These are phyloP conservation scores for Brachionus angularis DNA, from an alignment of 1,140 invertebrate species.

Conservation along the genomic window DNA sequence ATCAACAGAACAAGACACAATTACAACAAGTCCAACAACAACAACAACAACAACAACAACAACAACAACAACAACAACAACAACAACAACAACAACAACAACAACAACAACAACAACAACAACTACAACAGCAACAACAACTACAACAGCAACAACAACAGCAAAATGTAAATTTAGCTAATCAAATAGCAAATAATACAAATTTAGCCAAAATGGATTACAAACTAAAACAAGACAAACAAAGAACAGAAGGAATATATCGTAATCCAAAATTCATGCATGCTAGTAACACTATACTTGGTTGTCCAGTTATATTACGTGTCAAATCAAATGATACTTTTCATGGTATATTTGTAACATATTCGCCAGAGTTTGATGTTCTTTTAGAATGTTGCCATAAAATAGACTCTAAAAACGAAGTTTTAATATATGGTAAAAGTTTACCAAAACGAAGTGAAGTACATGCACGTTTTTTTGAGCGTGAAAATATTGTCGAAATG, in stretches of 20 bases:
- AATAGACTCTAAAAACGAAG: constrained; percentile 27
- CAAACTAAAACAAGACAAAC: constrained; percentile 6
- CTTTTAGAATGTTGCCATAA: constrained; percentile 39
- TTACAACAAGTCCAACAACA: constrained; percentile 21
- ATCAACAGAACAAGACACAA: too few relatives aligned
- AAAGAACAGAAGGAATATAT: constrained; percentile 29
- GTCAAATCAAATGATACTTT: constrained; percentile 43
- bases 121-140: not conserved
- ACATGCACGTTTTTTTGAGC: constrained; percentile 27
- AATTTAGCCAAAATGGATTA: constrained; percentile 34
- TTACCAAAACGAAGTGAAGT: constrained; percentile 26
- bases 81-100: not conserved
- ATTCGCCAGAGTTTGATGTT: constrained; percentile 34
- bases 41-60: not conserved
- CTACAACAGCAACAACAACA: not conserved
- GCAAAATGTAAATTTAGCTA: not conserved
- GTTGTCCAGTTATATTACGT: constrained; percentile 31
- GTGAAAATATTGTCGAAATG: constrained; percentile 38
- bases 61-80: constrained; percentile 1
- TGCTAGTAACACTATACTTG: constrained; percentile 17
- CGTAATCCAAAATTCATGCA: constrained; percentile 14
- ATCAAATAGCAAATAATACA: constrained; percentile 9
- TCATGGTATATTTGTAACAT: constrained; percentile 44
- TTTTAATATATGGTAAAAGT: constrained; percentile 26
- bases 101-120: not conserved